Base-by-base conservation (phyloP, 2,888 invertebrate genomes). In the Rhagophthalmus giganteus region DNA sequence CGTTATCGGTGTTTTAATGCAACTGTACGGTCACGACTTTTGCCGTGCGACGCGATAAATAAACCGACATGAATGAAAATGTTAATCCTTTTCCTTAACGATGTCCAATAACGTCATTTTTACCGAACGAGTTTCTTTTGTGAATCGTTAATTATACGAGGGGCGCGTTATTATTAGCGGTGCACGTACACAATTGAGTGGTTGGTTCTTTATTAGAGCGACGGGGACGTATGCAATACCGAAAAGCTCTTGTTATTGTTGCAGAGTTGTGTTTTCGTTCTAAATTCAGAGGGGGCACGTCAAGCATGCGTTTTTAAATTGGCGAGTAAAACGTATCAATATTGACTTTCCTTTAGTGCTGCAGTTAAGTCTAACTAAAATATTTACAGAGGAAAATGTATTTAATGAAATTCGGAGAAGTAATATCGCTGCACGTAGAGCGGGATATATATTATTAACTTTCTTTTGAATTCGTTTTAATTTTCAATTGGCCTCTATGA, bases 361-460 rank as follows among this genome's bases (percentile, higher is more conserved):
- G 62, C 64, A 66, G 47, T 48, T 48, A 54, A 50, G 54, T 63
- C 63, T 53, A 64, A 63, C 60, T 65, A 64, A 63, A 70, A 69
- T 70, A 69, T 70, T 70, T 70, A 61, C 67, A 54, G 61, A 62
- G 61, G 64, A 55, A 65, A 65, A 67, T 61, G 67, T 68, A 65
- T 66, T 68, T 68, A 68, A 67, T 66, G 67, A 66, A 69, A 68
- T 67, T 69, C 68, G 65, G 64, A 63, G 58, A 54, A 61, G 62
- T 61, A 67, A 67, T 68, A 67, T 66, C 65, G 61, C 64, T 58
- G 59, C 60, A 61, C 58, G 54, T 53, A 62, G 61, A 65, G 63
- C 56, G 58, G n/a, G 57, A 60, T 64, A 63, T 61, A 59, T 58
- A 57, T 60, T 63, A 65, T 66, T 64, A 63, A 60, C 58, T 65